Conservation (phyloP, 2,888 invertebrate species). For the Stenurella melanura region DNA sequence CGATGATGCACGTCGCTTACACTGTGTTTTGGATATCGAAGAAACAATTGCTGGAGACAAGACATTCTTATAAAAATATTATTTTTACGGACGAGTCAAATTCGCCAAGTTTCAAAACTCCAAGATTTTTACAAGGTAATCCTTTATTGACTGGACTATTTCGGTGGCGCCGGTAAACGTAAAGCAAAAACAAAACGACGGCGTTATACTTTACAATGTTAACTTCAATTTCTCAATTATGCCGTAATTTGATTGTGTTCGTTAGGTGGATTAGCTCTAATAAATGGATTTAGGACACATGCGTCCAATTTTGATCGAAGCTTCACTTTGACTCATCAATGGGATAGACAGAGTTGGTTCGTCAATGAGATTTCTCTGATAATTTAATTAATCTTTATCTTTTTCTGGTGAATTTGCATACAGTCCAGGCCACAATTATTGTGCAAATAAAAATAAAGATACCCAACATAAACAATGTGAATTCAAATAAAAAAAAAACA, state of each 20-base stretch:
- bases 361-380: not conserved
- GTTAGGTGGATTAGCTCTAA: slow-evolving; percentile 28
- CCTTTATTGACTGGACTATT: too few species aligned
- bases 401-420: not conserved
- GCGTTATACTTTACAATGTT: slow-evolving; percentile 11
- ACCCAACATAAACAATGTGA: too few species aligned
- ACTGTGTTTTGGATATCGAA: too few species aligned
- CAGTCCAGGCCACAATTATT: too few species aligned
- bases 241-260: slow-evolving; percentile 26
- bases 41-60: too few species aligned
- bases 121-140: too few species aligned
- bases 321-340: slow-evolving; percentile 22
- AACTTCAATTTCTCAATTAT: slow-evolving; percentile 31
- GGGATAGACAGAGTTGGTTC: not conserved
- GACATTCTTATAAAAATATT: too few species aligned
- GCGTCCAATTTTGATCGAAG: slow-evolving; percentile 11
- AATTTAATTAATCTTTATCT: slow-evolving; percentile 1
- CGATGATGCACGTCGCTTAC: too few species aligned
- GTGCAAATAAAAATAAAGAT: too few species aligned
- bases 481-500: too few species aligned
- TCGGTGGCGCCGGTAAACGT: slow-evolving; percentile 30
- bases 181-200: slow-evolving; percentile 37
- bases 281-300: slow-evolving; percentile 26
- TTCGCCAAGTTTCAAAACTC: too few species aligned
- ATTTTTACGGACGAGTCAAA: too few species aligned